Evolutionary conservation across 2,888 invertebrate species (phyloP), one percentile per base, ranked within the genome.

Genomic region (Stenurella melanura): DNA sequence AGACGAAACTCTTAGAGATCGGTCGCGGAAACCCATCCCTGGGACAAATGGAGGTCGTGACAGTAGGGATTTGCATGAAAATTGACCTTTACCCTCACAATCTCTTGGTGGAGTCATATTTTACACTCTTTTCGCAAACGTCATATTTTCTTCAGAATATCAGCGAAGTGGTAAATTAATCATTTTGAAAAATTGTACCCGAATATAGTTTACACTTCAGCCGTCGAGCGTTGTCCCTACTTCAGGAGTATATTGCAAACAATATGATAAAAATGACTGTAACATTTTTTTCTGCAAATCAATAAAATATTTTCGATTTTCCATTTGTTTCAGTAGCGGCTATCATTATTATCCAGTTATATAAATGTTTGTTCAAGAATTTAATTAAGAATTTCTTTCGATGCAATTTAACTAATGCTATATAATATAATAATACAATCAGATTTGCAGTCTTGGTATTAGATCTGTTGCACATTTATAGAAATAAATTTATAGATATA

Each of bases 51-150:
- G 84, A 82, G 84, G 85, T 86, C 84, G 81, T 85, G 86, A 86
- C 87, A 85, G 84, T 77, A 76, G 81, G 85, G 86, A 87, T 87
- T 86, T 86, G 85, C 87, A 87, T 87, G 85, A 86, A 87, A 87
- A 87, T 87, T 86, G 87, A 87, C 86, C 86, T 85, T 82, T 84
- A 82, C 83, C 82, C 42, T 69, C 72, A 50, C 73, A 69, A 68
- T 67, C 68, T 80, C 67, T 72, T 73, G 77, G 66, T 73, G 72
- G 76, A 74, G 69, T 74, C 80, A 77, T 80, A 80, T 78, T 78
- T 80, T 78, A 77, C 72, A 56, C 73, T 74, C 77, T 75, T 76
- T 76, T 72, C 77, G 72, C 56, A 66, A 69, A 77, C 64, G 76
- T 76, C 79, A 76, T 71, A 72, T 76, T 64, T 73, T 73, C 76